phyloP scores from a whole-genome alignment of 2,888 invertebrate species.

The Xestobium rufovillosum region DNA sequence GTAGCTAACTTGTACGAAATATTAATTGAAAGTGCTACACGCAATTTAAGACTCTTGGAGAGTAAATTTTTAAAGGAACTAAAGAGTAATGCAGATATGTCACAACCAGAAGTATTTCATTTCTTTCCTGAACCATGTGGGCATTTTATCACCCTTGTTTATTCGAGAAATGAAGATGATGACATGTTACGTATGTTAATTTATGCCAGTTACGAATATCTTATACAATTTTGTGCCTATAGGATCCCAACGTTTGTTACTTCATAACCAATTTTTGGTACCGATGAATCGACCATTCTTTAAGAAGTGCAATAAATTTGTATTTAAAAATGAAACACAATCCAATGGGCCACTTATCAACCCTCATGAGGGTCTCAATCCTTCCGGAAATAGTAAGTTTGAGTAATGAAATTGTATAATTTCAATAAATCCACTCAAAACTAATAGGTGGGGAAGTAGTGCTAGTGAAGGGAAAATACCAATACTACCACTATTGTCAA shows the following conservation, averaged over 20 bases:
- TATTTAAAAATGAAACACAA: constrained; percentile 46
- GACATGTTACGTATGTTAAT: constrained; percentile 56
- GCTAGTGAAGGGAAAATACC: constrained; percentile 75
- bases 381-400: constrained; percentile 35
- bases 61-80: constrained; percentile 54
- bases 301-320: constrained; percentile 60
- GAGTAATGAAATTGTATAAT: too few species aligned
- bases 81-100: constrained; percentile 27
- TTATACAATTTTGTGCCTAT: too few species aligned
- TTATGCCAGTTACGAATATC: constrained; percentile 7
- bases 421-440: too few species aligned
- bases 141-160: constrained; percentile 69
- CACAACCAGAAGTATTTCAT: constrained; percentile 62
- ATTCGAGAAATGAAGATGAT: constrained; percentile 59
- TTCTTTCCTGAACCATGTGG: constrained; percentile 65
- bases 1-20: constrained; percentile 62
- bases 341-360: constrained; percentile 53
- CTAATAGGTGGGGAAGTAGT: constrained; percentile 47
- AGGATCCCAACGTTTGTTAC: too few species aligned
- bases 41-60: constrained; percentile 60
- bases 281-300: constrained; percentile 65
- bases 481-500: constrained; percentile 96
- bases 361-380: constrained; percentile 57
- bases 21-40: constrained; percentile 66
- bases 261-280: constrained; percentile 67